These are phyloP conservation scores for Tigriopus japonicus DNA, from an alignment of 1,140 invertebrate genomes.

Conservation along the genomic window DNA sequence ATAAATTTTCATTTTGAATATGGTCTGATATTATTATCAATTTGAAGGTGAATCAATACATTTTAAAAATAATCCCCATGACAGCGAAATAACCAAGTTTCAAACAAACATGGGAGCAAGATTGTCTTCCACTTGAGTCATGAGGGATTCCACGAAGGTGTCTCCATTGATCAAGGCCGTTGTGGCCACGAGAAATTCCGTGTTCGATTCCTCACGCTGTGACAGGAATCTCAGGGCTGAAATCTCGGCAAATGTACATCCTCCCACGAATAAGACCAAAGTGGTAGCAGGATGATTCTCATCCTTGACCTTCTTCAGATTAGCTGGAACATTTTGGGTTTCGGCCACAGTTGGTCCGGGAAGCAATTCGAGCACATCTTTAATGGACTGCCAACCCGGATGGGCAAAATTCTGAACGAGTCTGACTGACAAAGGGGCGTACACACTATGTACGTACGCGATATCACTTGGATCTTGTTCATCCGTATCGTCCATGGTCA, in stretches of 20 bases:
- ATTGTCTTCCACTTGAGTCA: constrained; percentile 1
- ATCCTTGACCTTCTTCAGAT: constrained; percentile 2
- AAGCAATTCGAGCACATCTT: constrained; percentile 31
- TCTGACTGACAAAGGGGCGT: constrained; percentile 77
- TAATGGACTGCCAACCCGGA: constrained; percentile 54
- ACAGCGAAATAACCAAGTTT: too few relatives aligned
- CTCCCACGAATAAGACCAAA: constrained; percentile 87
- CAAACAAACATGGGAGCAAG: too few relatives aligned
- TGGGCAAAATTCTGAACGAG: constrained; percentile 64
- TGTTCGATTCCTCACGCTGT: constrained; percentile 51
- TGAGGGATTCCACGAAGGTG: constrained; percentile 52
- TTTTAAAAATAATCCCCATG: too few relatives aligned
- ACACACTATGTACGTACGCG: constrained; percentile 74
- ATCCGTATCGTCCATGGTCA: constrained; percentile 68
- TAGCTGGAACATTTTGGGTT: constrained; percentile 23
- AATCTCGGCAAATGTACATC: constrained; percentile 87
- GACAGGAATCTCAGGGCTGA: constrained; percentile 76
- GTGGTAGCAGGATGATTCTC: constrained; percentile 43
- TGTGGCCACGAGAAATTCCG: constrained; percentile 77
- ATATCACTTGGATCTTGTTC: constrained; percentile 70
- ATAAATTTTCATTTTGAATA: too few relatives aligned
- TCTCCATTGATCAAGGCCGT: constrained; percentile 83
- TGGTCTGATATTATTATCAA: too few relatives aligned
- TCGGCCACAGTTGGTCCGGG: constrained; percentile 33
- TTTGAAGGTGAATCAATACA: too few relatives aligned